phyloP scores from a whole-genome alignment of 2,888 invertebrate species.

The Thumatha senex region DNA sequence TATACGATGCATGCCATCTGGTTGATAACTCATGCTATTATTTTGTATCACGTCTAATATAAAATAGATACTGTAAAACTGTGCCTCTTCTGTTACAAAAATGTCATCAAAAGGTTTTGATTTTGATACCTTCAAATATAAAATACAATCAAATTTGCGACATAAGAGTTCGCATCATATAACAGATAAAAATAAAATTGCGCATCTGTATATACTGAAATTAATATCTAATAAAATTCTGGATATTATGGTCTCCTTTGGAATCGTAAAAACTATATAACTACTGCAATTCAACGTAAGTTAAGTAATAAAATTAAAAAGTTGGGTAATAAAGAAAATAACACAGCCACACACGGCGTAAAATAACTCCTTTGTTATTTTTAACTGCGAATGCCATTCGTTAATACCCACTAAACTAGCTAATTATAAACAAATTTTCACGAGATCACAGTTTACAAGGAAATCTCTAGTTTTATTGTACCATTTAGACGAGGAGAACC shows the following conservation, averaged over 20 bases:
- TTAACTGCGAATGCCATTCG: constrained; percentile 12
- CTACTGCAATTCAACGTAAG: not conserved
- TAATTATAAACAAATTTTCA: constrained; percentile 18
- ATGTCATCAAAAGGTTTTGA: too few species aligned
- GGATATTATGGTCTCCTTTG: not conserved
- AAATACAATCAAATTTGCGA: constrained; percentile 5
- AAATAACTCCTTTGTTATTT: not conserved
- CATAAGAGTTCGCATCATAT: not conserved
- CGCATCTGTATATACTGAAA: not conserved
- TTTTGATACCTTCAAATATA: not conserved
- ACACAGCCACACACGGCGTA: constrained; percentile 2
- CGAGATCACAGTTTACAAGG: constrained; percentile 25
- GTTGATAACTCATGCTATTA: too few species aligned
- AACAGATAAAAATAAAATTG: constrained; percentile 1
- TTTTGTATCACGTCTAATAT: too few species aligned
- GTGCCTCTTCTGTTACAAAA: too few species aligned
- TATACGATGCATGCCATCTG: too few species aligned
- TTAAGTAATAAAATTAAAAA: constrained; percentile 6
- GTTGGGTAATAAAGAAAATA: not conserved
- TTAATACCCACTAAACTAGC: constrained; percentile 10
- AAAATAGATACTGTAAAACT: too few species aligned
- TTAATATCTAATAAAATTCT: constrained; percentile 7
- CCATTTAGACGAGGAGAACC: constrained; percentile 28
- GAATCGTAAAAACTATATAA: constrained; percentile 5
- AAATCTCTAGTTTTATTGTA: constrained; percentile 32